A percentile compares a stretch with the other conserved stretches of the same genome.
These are phyloP conservation scores for Stictocephala bisonia DNA, from an alignment of 2,888 invertebrate species.

Conservation along the genomic window DNA sequence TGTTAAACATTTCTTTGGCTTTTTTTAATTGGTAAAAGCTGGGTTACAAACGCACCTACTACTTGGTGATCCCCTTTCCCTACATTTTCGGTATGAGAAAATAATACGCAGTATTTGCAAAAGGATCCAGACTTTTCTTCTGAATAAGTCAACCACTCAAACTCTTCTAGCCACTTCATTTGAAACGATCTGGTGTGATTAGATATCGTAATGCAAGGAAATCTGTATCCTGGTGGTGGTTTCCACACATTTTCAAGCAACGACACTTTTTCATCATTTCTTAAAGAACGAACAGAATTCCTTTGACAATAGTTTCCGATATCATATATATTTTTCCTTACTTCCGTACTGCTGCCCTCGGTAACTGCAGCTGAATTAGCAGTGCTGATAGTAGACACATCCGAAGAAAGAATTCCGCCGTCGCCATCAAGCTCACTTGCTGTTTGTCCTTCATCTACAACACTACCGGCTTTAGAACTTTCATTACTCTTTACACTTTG, in stretches of 20 bases:
- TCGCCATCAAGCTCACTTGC: too few species aligned
- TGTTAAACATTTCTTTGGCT: constrained; percentile 15
- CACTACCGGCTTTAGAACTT: too few species aligned
- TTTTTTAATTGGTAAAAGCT: too few species aligned
- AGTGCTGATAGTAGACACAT: too few species aligned
- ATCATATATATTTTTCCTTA: constrained; percentile 30
- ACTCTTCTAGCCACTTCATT: constrained; percentile 28
- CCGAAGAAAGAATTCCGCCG: too few species aligned
- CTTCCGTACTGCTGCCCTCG: too few species aligned
- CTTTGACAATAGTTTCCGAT: constrained; percentile 35
- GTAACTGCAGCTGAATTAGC: too few species aligned
- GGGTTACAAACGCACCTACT: background rate
- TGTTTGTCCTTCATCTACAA: too few species aligned
- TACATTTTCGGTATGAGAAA: constrained; percentile 22
- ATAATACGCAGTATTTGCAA: constrained; percentile 27
- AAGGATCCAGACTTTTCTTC: constrained; percentile 11
- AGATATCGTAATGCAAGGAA: background rate
- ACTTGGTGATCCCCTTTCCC: constrained; percentile 10
- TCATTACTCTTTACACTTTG: too few species aligned
- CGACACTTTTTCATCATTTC: background rate
- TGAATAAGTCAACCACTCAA: constrained; percentile 33
- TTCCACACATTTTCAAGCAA: constrained; percentile 24
- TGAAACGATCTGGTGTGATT: constrained; percentile 29
- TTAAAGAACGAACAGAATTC: constrained; percentile 8
- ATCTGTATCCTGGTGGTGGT: constrained; percentile 4